Percentiles rank a stretch among this genome's conserved stretches.
phyloP scores from a whole-genome alignment of 1,140 invertebrate species.

The Meloidogyne exigua region DNA sequence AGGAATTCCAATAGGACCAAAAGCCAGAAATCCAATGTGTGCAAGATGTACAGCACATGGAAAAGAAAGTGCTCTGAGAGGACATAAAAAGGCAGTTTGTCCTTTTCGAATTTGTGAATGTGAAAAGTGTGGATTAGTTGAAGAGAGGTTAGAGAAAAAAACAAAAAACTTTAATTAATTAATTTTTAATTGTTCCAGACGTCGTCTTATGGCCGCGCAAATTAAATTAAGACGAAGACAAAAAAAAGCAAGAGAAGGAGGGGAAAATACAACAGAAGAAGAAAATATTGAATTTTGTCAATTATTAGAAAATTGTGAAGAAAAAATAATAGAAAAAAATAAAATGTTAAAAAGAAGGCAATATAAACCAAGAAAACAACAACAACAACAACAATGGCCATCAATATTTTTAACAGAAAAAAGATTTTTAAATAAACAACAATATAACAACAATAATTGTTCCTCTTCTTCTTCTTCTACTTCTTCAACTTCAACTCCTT shows the following conservation, averaged over 20 bases:
- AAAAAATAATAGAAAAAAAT: background rate
- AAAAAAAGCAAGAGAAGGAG: conserved; percentile 45
- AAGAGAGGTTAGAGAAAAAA: conserved; percentile 33
- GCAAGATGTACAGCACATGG: conserved; percentile 51
- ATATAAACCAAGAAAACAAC: background rate
- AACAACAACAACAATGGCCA: background rate
- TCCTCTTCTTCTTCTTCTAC: no score
- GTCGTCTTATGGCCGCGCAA: conserved; percentile 47
- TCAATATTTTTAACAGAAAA: background rate
- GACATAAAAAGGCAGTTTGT: conserved; percentile 51
- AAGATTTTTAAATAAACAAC: background rate
- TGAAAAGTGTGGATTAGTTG: conserved; percentile 44
- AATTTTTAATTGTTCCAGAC: conserved; percentile 7
- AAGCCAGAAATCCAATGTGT: conserved; percentile 51
- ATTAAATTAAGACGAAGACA: conserved; percentile 51
- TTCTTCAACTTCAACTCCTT: no score
- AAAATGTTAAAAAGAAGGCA: background rate
- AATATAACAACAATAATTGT: background rate
- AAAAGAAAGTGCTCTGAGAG: conserved; percentile 41
- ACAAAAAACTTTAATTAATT: background rate
- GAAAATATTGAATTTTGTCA: conserved; percentile 15
- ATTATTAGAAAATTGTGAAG: background rate
- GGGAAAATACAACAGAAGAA: conserved; percentile 16
- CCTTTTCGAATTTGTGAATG: conserved; percentile 43
- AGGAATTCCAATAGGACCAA: conserved; percentile 14